Percentiles rank a stretch among this genome's conserved stretches.
phyloP scores from a whole-genome alignment of 1,140 invertebrate species.

The Trinorchestia longiramus region DNA sequence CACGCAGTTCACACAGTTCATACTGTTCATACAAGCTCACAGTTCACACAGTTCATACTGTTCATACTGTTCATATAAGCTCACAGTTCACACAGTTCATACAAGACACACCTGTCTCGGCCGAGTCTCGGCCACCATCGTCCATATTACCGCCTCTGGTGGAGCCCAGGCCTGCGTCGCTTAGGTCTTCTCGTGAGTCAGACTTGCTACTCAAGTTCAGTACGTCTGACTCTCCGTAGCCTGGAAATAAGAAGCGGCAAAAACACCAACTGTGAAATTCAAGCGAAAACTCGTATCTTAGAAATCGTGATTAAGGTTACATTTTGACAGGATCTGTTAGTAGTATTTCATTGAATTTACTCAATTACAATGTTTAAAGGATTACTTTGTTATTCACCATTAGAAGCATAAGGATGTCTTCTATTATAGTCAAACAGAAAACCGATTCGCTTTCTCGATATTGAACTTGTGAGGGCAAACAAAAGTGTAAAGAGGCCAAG shows the following conservation, averaged over 20 bases:
- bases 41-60: too few relatives aligned
- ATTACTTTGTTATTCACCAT: not conserved
- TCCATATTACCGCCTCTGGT: not conserved
- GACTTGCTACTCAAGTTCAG: conserved; percentile 64
- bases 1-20: too few relatives aligned
- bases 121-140: conserved; percentile 35
- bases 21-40: too few relatives aligned
- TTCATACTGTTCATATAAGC: too few relatives aligned
- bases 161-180: conserved; percentile 41
- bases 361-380: not conserved
- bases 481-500: not conserved
- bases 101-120: not conserved
- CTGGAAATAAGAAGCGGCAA: not conserved
- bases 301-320: not conserved
- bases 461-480: too few relatives aligned
- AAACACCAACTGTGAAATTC: not conserved
- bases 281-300: not conserved
- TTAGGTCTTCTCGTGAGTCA: conserved; percentile 55
- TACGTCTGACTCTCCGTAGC: conserved; percentile 62
- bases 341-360: not conserved
- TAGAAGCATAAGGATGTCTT: not conserved
- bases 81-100: too few relatives aligned
- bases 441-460: not conserved
- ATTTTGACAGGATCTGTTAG: not conserved
- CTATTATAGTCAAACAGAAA: not conserved